phyloP scores from a whole-genome alignment of 2,888 invertebrate genomes.

The Parnassius orleans region DNA sequence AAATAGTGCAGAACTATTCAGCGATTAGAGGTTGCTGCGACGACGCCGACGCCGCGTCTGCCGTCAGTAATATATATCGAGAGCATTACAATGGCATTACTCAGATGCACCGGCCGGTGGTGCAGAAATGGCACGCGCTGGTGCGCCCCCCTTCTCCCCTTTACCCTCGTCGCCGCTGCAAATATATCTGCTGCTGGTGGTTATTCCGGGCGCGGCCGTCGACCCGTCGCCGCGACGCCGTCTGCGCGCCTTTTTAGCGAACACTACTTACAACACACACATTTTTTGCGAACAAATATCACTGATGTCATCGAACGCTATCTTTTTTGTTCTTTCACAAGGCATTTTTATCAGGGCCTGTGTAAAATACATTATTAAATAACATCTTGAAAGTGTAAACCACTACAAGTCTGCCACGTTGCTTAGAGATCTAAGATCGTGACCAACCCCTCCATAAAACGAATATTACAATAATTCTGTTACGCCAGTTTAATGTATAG shows the following conservation, averaged over 20 bases:
- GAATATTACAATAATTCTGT: neutral
- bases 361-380: slow-evolving; percentile 29
- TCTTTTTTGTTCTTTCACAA: slow-evolving; percentile 32
- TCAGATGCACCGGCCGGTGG: slow-evolving; percentile 79
- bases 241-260: slow-evolving; percentile 79
- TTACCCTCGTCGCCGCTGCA: slow-evolving; percentile 69
- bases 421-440: too few relatives aligned
- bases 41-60: slow-evolving; percentile 65
- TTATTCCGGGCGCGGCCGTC: slow-evolving; percentile 79
- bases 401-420: slow-evolving; percentile 25
- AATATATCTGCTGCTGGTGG: slow-evolving; percentile 77
- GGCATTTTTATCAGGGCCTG: slow-evolving; percentile 29
- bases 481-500: neutral
- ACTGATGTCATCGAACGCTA: slow-evolving; percentile 66
- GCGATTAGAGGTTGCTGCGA: slow-evolving; percentile 32
- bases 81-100: slow-evolving; percentile 80
- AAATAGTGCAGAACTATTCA: slow-evolving; percentile 25
- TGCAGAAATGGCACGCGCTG: slow-evolving; percentile 79
- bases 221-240: slow-evolving; percentile 80
- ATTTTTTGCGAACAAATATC: slow-evolving; percentile 73
- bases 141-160: slow-evolving; percentile 37
- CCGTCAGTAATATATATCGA: slow-evolving; percentile 68
- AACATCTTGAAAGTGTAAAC: slow-evolving; percentile 32
- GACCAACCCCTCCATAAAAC: too few relatives aligned
- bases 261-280: slow-evolving; percentile 67